phyloP scores from a whole-genome alignment of 2,888 invertebrate species.

The Diarsia dahlii region DNA sequence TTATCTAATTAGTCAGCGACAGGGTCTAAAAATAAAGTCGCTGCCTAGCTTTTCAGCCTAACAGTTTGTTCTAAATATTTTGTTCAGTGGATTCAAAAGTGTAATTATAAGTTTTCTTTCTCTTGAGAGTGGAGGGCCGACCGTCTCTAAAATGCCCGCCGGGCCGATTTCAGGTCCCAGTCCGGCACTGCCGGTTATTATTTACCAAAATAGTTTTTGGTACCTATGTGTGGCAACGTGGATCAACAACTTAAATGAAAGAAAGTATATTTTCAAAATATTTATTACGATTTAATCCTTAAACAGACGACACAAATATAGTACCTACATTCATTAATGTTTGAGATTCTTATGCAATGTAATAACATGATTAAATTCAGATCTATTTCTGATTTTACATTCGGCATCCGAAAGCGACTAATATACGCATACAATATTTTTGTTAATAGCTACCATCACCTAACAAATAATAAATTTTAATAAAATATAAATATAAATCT shows the following conservation, averaged over 20 bases:
- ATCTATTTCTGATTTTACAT: conserved; percentile 18
- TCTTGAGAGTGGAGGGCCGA: too few relatives aligned
- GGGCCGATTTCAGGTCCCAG: too few relatives aligned
- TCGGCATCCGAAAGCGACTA: neutral
- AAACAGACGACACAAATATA: conserved; percentile 12
- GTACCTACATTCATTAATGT: neutral
- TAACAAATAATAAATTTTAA: neutral
- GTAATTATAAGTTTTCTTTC: too few relatives aligned
- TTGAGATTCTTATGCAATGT: conserved; percentile 10
- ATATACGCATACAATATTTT: neutral
- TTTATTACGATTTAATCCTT: neutral
- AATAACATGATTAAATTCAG: conserved; percentile 8
- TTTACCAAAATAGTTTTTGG: too few relatives aligned
- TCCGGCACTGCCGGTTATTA: too few relatives aligned
- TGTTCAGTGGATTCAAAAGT: too few relatives aligned
- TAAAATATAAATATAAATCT: neutral
- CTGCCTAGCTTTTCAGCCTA: too few relatives aligned
- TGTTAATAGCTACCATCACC: conserved; percentile 9
- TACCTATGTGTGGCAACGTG: too few relatives aligned
- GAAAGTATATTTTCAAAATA: neutral
- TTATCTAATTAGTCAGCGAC: too few relatives aligned
- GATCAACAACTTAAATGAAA: neutral
- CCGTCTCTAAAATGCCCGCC: too few relatives aligned
- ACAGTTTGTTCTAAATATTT: too few relatives aligned
- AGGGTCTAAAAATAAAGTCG: too few relatives aligned